Evolutionary conservation across 1,140 invertebrate species (phyloP).

Genomic region (Meloidogyne hapla): DNA sequence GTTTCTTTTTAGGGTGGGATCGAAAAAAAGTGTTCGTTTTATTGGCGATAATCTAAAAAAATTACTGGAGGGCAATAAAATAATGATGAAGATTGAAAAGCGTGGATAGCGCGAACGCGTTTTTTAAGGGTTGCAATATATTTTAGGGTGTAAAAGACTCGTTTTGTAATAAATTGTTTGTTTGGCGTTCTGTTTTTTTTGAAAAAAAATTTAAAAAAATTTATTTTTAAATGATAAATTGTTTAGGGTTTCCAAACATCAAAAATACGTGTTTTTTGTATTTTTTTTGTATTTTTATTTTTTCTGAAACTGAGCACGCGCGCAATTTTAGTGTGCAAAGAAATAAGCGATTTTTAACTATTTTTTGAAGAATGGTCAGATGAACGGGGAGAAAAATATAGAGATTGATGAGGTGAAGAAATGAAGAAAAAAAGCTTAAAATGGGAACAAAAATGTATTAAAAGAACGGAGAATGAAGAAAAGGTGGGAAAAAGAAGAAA

Average conservation of each 20-base stretch:
- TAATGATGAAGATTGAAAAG: too few species aligned
- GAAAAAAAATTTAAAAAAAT: background rate
- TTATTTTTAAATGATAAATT: background rate
- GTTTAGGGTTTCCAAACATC: background rate
- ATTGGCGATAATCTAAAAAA: too few species aligned
- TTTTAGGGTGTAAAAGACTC: background rate
- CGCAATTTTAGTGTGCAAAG: conserved; percentile 1
- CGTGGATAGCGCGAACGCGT: too few species aligned
- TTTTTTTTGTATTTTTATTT: background rate
- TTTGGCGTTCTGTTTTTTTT: background rate
- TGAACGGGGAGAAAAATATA: background rate
- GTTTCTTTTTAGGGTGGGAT: too few species aligned
- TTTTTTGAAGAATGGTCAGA: background rate
- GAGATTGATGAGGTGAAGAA: conserved; percentile 5
- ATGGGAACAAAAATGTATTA: background rate
- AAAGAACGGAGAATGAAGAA: conserved; percentile 2
- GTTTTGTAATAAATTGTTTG: background rate
- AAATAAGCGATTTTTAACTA: background rate
- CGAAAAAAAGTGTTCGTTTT: too few species aligned
- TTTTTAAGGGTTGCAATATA: too few species aligned
- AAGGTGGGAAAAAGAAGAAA: background rate
- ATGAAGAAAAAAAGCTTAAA: background rate
- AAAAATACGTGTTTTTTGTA: background rate
- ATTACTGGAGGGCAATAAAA: too few species aligned
- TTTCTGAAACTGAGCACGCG: background rate